phyloP scores from a whole-genome alignment of 2,113 vertebrate species.

The Rousettus leschenaultii region DNA sequence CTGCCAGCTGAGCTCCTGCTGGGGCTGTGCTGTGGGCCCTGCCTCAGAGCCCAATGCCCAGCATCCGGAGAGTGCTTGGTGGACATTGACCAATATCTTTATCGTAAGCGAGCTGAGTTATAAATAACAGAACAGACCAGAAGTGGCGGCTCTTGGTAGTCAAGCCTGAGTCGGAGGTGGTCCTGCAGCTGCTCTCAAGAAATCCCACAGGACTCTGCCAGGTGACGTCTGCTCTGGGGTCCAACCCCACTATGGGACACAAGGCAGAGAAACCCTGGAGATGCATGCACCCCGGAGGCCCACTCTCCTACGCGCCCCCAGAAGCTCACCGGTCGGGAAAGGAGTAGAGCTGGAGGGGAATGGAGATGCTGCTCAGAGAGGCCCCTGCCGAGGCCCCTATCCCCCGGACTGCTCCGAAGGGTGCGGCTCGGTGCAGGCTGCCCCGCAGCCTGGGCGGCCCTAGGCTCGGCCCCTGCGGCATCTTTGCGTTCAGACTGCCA shows the following conservation, averaged over 20 bases:
- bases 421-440: rapidly evolving
- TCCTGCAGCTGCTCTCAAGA: background rate
- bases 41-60: rapidly evolving
- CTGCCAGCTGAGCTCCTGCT: background rate
- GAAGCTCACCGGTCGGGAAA: no score
- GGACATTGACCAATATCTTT: rapidly evolving
- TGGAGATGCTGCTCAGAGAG: no score
- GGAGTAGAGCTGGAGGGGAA: rapidly evolving
- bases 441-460: rapidly evolving
- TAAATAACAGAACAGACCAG: background rate
- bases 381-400: rapidly evolving
- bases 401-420: background rate
- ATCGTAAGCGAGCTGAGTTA: rapidly evolving
- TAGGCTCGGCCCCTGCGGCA: rapidly evolving
- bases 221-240: background rate
- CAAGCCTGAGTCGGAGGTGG: rapidly evolving
- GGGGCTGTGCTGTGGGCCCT: background rate
- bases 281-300: rapidly evolving
- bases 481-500: rapidly evolving
- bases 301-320: rapidly evolving
- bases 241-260: rapidly evolving
- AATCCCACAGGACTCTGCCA: background rate
- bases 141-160: background rate
- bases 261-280: background rate
- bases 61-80: rapidly evolving